Evolutionary conservation across 2,113 vertebrate species (phyloP).

Genomic region (Oenanthe melanoleuca): DNA sequence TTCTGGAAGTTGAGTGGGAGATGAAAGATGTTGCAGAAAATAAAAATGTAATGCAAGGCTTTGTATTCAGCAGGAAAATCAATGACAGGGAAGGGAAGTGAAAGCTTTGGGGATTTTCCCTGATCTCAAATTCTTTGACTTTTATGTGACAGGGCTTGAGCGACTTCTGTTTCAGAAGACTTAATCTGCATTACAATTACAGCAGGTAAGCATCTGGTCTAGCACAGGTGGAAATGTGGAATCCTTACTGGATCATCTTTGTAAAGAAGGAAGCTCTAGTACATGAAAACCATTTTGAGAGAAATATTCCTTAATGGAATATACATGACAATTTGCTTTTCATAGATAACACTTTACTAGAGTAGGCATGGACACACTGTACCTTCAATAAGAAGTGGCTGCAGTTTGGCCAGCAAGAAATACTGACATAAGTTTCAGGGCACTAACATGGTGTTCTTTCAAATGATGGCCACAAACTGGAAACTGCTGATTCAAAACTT

Average conservation of each 20-base stretch:
- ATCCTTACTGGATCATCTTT: background rate
- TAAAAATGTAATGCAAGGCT: background rate
- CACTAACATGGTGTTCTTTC: background rate
- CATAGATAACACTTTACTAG: background rate
- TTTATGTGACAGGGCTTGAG: background rate
- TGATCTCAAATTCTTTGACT: background rate
- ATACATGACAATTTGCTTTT: background rate
- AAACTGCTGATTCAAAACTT: background rate
- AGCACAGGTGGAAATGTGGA: background rate
- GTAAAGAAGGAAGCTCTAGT: background rate
- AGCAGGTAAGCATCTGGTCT: background rate
- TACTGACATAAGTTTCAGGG: background rate
- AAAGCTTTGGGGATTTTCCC: background rate
- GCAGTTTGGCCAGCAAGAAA: background rate
- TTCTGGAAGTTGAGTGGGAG: background rate
- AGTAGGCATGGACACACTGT: accelerated
- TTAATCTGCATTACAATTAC: background rate
- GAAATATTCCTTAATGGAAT: background rate
- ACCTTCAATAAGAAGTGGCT: background rate
- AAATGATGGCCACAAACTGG: background rate
- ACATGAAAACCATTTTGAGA: background rate
- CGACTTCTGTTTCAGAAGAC: background rate
- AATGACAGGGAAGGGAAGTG: background rate
- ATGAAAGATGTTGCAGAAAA: background rate
- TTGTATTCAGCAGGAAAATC: background rate